Percentiles rank a stretch among this genome's conserved stretches.
Conservation (phyloP, 2,888 invertebrate genomes). For the Caenorhabditis sp. region DNA sequence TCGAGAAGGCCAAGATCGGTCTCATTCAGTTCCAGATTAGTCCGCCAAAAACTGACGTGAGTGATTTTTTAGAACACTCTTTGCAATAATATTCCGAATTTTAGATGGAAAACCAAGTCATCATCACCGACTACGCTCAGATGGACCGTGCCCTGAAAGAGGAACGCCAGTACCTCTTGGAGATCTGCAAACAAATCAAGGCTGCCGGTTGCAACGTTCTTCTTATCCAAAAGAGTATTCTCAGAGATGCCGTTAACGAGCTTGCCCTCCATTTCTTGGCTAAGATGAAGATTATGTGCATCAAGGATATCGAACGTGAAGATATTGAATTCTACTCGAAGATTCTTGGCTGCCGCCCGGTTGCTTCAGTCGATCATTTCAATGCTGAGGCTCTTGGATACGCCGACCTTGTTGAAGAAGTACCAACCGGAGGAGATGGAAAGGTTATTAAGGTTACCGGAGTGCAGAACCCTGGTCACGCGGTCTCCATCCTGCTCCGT, state of each 20-base stretch:
- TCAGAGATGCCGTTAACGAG: constrained; percentile 96
- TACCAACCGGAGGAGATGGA: constrained; percentile 90
- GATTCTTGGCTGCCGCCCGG: constrained; percentile 87
- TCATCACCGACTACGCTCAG: constrained; percentile 98
- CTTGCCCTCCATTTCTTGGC: constrained; percentile 97
- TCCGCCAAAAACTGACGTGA: constrained; percentile 97
- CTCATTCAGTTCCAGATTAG: constrained; percentile 99
- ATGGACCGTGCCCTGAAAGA: constrained; percentile 99
- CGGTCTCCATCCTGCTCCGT: constrained; percentile 94
- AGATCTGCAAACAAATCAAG: constrained; percentile 98
- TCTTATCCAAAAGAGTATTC: constrained; percentile 91
- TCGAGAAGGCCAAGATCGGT: constrained; percentile 98
- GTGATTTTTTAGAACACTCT: constrained; percentile 74
- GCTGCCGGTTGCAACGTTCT: constrained; percentile 98
- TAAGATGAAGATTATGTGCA: constrained; percentile 98
- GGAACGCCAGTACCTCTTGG: constrained; percentile 96
- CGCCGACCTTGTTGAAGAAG: constrained; percentile 96
- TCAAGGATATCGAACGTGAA: constrained; percentile 98
- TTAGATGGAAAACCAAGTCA: constrained; percentile 87
- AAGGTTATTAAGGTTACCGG: constrained; percentile 95
- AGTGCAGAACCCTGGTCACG: constrained; percentile 91
- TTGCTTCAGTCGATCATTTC: constrained; percentile 99
- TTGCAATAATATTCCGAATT: not conserved
- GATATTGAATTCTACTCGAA: constrained; percentile 97
- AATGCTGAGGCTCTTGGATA: constrained; percentile 92